phyloP scores from a whole-genome alignment of 2,888 invertebrate genomes.

The Eupithecia dodoneata region DNA sequence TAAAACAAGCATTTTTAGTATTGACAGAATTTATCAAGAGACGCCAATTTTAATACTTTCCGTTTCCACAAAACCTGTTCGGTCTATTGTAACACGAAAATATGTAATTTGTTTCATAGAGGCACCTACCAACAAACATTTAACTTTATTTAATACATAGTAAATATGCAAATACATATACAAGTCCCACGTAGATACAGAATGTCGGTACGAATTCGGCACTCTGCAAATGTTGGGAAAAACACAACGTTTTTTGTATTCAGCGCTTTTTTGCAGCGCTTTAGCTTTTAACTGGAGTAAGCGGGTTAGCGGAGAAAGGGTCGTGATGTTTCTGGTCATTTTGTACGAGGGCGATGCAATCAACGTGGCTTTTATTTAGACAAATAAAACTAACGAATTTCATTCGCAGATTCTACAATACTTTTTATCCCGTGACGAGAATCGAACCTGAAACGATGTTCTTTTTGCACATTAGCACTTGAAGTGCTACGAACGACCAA shows the following conservation, averaged over 20 bases:
- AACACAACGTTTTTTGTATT: neutral
- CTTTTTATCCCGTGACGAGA: neutral
- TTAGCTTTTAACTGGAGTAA: constrained; percentile 2
- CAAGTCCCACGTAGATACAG: neutral
- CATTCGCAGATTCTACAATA: neutral
- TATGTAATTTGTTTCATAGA: neutral
- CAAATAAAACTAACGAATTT: neutral
- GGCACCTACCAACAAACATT: neutral
- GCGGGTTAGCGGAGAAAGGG: constrained; percentile 1
- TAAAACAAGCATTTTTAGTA: neutral
- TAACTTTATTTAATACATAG: neutral
- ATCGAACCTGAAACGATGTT: neutral
- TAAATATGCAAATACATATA: too few species aligned
- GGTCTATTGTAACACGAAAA: neutral
- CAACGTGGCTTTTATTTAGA: neutral
- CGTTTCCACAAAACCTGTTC: neutral
- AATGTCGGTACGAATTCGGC: neutral
- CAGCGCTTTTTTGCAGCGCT: constrained; percentile 5
- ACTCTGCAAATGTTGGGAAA: neutral
- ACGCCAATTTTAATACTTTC: neutral
- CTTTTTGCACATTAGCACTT: neutral
- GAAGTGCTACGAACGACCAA: neutral
- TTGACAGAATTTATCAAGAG: neutral
- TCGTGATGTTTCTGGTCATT: neutral
- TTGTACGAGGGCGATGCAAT: neutral